Evolutionary conservation across 2,797 vertebrate species (phyloP).

Genomic region (Poeciliopsis paucimaculata): DNA sequence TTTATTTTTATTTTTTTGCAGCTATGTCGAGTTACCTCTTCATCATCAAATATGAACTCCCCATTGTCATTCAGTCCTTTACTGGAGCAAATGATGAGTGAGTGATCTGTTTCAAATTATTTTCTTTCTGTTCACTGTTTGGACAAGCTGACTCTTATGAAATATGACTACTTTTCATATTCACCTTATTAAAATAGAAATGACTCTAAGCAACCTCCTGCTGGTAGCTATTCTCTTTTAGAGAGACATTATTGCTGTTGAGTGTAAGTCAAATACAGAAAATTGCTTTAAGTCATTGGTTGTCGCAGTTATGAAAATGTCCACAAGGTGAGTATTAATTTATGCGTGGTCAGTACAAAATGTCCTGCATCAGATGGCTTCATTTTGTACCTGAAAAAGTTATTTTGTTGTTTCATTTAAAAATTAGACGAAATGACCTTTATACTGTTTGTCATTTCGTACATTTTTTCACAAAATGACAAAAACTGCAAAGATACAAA

Average conservation of each 20-base stretch:
- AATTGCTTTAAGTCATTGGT: background rate
- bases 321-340: background rate
- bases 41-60: constrained; percentile 98
- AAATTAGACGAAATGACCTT: background rate
- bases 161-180: background rate
- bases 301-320: background rate
- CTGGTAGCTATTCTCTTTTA: background rate
- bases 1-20: constrained; percentile 72
- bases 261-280: background rate
- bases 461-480: background rate
- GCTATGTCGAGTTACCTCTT: constrained; percentile 99
- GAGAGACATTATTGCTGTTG: background rate
- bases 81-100: constrained; percentile 83
- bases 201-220: background rate
- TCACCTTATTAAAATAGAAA: background rate
- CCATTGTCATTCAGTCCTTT: constrained; percentile 92
- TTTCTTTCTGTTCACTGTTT: background rate
- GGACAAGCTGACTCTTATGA: background rate
- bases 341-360: background rate
- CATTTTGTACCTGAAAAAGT: background rate
- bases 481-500: background rate
- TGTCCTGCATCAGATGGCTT: background rate
- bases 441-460: background rate
- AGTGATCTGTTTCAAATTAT: constrained; percentile 53
- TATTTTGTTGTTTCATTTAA: background rate